Evolutionary conservation across 2,888 invertebrate genomes (phyloP).

Genomic region (Listrodromus nycthemerus): DNA sequence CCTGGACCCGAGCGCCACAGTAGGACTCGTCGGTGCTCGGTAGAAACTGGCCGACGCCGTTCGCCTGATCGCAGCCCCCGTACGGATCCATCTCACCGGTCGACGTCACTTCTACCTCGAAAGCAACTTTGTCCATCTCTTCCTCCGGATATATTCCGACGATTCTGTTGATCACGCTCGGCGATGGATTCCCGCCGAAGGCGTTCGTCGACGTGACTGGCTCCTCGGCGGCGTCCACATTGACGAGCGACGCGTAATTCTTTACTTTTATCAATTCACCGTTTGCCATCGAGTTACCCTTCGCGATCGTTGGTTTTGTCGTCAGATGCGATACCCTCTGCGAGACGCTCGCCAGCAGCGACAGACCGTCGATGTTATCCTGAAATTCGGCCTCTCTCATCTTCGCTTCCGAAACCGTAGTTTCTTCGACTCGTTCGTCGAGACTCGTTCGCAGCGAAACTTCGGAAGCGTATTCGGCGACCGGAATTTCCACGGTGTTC

Average conservation of each 20-base stretch:
- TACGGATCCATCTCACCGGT: slow-evolving; percentile 68
- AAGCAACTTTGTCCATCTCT: slow-evolving; percentile 76
- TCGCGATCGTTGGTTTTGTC: slow-evolving; percentile 13
- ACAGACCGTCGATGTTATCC: slow-evolving; percentile 81
- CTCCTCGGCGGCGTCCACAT: slow-evolving; percentile 48
- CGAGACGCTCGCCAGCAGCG: slow-evolving; percentile 81
- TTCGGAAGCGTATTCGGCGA: slow-evolving; percentile 31
- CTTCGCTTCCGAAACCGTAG: slow-evolving; percentile 44
- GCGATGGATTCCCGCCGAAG: slow-evolving; percentile 66
- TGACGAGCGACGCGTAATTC: slow-evolving; percentile 74
- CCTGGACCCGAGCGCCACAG: slow-evolving; percentile 27
- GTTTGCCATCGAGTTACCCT: slow-evolving; percentile 52
- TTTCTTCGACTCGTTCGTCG: slow-evolving; percentile 18
- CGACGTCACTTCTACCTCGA: slow-evolving; percentile 77
- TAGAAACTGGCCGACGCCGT: slow-evolving; percentile 36
- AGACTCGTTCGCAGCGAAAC: slow-evolving; percentile 21
- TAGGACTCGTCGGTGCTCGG: slow-evolving; percentile 19
- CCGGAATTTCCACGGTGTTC: slow-evolving; percentile 16
- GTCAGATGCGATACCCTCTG: slow-evolving; percentile 76
- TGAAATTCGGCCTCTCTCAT: slow-evolving; percentile 72
- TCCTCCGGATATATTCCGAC: slow-evolving; percentile 78
- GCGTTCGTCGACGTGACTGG: slow-evolving; percentile 58
- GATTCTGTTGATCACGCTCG: slow-evolving; percentile 71
- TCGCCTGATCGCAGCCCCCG: slow-evolving; percentile 60
- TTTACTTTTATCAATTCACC: slow-evolving; percentile 78